Base-by-base conservation (phyloP, 2,113 vertebrate species). In the Mustela nigripes region DNA sequence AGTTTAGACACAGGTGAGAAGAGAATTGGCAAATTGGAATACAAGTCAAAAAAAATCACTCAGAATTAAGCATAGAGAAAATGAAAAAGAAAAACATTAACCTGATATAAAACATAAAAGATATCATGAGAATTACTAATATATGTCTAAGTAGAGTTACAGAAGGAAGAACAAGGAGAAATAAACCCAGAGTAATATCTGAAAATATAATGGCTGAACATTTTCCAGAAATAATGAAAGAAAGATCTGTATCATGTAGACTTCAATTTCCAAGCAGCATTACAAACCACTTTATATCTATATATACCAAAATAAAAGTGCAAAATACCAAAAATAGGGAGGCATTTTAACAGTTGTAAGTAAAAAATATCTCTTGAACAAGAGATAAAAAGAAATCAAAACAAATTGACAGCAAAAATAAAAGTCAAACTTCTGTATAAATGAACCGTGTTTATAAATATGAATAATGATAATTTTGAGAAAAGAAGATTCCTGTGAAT, bases 21-120 rank as follows among this genome's bases (percentile, higher is more conserved):
- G 31, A 76, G 18, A 83, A n/a, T 58, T 88, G 79, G 21, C 56
- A 26, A 93, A 73, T 56, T 88, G 28, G 67, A 95, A 91, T 28
- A 26, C 26, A 62, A 42, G 28, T 42, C 24, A 88, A 11, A 85
- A 84, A 84, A 92, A n/a, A 45, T 28, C 14, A 85, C 42, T 74
- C 48, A 76, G 50, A 94, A 86, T 76, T 86, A 92, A 89, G 24
- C 22, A 56, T 24, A 82, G 24, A 93, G n/a, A 86, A 89, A 67
- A 85, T 33, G 71, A 92, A 58, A 84, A 14, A 48, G 31, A 62
- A 73, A 88, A 87, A 93, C 36, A 42, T 82, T 83, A 67, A 76
- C 21, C 5, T 78, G 31, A 11, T 62, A 19, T 60, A 15, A 94
- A 31, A 79, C 26, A 69, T 16, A 39, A 3, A 82, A 78, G 12